Evolutionary conservation across 2,797 vertebrate species (phyloP).

Genomic region (Loriculus beryllinus): DNA sequence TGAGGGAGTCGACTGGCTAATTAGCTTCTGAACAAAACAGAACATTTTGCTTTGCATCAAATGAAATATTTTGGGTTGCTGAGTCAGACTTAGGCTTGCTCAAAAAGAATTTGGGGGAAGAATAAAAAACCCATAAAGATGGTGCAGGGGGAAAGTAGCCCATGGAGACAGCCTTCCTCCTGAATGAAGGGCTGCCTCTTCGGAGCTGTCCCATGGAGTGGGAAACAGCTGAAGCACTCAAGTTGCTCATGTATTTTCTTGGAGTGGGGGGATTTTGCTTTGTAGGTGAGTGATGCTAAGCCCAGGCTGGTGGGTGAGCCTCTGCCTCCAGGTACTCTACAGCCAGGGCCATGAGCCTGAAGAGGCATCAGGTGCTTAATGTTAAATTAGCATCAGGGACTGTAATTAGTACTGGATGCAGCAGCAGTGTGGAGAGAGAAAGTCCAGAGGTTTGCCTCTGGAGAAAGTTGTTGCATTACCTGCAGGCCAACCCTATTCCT

Average conservation of each 20-base stretch:
- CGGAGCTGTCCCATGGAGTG: neutral
- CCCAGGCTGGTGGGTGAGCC: neutral
- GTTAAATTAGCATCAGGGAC: neutral
- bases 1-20: slow-evolving; percentile 4
- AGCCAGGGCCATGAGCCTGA: neutral
- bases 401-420: neutral
- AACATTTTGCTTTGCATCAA: slow-evolving; percentile 21
- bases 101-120: neutral
- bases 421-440: neutral
- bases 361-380: neutral
- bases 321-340: neutral
- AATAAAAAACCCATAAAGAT: neutral
- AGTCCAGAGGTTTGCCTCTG: neutral
- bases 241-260: neutral
- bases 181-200: neutral
- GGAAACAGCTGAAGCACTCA: neutral
- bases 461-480: neutral
- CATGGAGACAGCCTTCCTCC: neutral
- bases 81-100: slow-evolving; percentile 5
- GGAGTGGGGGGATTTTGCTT: rapidly evolving
- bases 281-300: neutral
- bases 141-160: neutral
- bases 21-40: slow-evolving; percentile 32
- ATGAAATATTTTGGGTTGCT: slow-evolving; percentile 20
- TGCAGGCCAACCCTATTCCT: neutral